Evolutionary conservation across 2,113 vertebrate genomes (phyloP).

Genomic region (Delphinus delphis): DNA sequence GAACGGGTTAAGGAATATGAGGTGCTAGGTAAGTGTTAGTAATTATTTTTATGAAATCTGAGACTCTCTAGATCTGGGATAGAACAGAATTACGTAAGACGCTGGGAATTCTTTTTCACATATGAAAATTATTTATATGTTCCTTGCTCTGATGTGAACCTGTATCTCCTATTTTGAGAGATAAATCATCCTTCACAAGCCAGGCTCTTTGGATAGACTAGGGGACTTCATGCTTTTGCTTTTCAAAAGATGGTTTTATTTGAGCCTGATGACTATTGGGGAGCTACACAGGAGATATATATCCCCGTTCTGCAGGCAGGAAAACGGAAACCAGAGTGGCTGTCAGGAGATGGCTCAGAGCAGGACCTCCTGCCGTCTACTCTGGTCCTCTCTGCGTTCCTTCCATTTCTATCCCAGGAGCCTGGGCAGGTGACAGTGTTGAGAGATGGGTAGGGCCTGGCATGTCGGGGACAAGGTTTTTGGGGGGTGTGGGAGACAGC

Average conservation of each 20-base stretch:
- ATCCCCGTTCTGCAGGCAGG: not conserved
- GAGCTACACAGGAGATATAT: not conserved
- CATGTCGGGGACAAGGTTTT: not conserved
- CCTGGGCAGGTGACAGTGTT: not conserved
- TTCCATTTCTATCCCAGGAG: not conserved
- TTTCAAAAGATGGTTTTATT: not conserved
- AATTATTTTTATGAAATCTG: not conserved
- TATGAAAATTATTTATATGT: not conserved
- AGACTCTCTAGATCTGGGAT: not conserved
- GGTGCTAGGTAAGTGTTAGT: not conserved
- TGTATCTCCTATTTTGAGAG: not conserved
- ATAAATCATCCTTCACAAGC: not conserved
- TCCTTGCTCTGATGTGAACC: not conserved
- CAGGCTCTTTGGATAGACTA: not conserved
- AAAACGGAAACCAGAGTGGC: not conserved
- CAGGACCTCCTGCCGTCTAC: not conserved
- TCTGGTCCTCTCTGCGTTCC: not conserved
- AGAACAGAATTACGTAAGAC: not conserved
- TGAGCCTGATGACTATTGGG: not conserved
- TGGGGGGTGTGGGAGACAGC: accelerated
- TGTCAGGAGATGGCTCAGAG: not conserved
- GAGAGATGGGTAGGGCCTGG: not conserved
- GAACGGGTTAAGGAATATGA: not conserved
- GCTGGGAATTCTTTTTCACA: not conserved
- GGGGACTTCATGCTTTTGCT: not conserved